Evolutionary conservation across 2,888 invertebrate genomes (phyloP), one percentile per base, ranked within the genome.

Genomic region (Parapristionchus giblindavisi): DNA sequence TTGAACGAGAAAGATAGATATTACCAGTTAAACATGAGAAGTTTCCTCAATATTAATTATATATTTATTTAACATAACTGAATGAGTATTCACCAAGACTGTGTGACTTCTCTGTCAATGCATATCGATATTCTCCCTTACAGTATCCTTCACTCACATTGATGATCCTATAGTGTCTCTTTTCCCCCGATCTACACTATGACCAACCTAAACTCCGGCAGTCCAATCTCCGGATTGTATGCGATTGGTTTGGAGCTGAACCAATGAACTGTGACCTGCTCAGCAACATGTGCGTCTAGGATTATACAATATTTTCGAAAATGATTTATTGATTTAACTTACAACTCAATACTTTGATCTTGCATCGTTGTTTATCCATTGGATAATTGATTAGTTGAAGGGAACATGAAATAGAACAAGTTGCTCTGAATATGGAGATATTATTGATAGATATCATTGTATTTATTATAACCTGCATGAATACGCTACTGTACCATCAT

Each of bases 201-300:
- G 4, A 29, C 63, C 43, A 14, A 68, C 70, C 73, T 61, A 52
- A 84, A 86, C 60, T 87, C 87, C 6, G 87, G 87, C 24, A 87
- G 76, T 3, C 84, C 85, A 38, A 87, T 87, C 65, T 85, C 85
- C 6, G 83, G 81, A 56, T 87, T 87, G 75, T 82, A 83, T 58
- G 85, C 76, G 38, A 87, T 84, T n/a, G 87, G 83, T 43, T 81
- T 78, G 27, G 61, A 66, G 43, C 78, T 74, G 78, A 87, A 87
- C 87, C 87, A 87, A 8, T 83, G 84, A 11, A 87, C 83, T 51
- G 87, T 84, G 34, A 87, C 84, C 77, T 87, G 82, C n/a, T 80
- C 81, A 8, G 84, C 86, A 74, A 86, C 83, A 71, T 87, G 84
- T 0, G 87, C 87, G 60, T 87, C 86, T 86, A 75, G 51, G 24